phyloP scores from a whole-genome alignment of 1,140 invertebrate genomes.

The Sminthurides bifidus region DNA sequence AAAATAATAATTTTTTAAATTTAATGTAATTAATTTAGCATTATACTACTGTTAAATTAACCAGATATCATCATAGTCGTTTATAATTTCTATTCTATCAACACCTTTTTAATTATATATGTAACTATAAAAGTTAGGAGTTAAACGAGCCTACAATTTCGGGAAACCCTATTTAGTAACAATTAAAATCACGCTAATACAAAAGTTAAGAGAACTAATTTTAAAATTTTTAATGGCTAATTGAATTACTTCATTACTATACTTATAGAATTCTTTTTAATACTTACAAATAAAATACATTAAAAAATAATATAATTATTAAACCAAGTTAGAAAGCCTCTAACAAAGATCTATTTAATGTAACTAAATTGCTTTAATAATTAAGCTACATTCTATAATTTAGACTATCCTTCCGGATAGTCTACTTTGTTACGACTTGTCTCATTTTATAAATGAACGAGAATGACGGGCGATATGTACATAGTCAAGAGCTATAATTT shows the following conservation, averaged over 20 bases:
- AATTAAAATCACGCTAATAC: conserved; percentile 50
- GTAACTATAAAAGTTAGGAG: conserved; percentile 42
- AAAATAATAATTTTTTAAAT: conserved; percentile 39
- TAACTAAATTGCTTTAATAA: conserved; percentile 43
- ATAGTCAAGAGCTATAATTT: conserved; percentile 42
- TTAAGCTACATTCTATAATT: conserved; percentile 44
- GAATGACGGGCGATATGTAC: conserved; percentile 57
- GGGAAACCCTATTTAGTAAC: conserved; percentile 41
- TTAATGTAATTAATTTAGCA: conserved; percentile 46
- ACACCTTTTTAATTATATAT: conserved; percentile 42
- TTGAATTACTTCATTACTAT: conserved; percentile 36
- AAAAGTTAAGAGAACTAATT: conserved; percentile 49
- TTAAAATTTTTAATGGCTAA: conserved; percentile 39
- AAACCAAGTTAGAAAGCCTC: conserved; percentile 38
- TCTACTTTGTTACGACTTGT: conserved; percentile 63
- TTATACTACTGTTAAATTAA: conserved; percentile 38
- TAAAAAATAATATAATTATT: conserved; percentile 34
- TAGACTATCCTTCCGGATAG: conserved; percentile 53
- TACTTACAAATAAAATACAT: conserved; percentile 28
- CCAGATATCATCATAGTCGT: conserved; percentile 49
- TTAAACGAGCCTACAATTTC: conserved; percentile 38
- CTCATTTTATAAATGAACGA: conserved; percentile 44
- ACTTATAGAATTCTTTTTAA: conserved; percentile 38
- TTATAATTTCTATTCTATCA: conserved; percentile 49
- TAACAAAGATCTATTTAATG: conserved; percentile 41